Evolutionary conservation across 2,888 invertebrate species (phyloP).

Genomic region (Spialia ferax): DNA sequence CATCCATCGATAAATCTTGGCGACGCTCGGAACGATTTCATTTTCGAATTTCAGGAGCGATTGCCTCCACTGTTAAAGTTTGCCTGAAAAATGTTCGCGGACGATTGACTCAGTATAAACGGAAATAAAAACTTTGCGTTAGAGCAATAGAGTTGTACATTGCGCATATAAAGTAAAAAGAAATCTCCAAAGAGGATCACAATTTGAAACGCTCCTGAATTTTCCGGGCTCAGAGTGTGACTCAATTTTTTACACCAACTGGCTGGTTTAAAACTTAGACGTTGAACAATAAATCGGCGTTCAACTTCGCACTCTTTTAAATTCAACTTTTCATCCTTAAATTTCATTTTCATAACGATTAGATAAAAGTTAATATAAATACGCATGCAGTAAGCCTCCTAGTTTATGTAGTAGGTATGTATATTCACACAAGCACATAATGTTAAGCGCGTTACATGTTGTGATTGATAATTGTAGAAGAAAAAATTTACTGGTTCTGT

Average conservation of each 20-base stretch:
- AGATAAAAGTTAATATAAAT: no score
- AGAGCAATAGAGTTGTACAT: conserved; percentile 82
- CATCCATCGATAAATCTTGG: conserved; percentile 86
- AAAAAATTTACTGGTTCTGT: no score
- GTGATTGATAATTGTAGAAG: no score
- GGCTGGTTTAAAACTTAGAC: conserved; percentile 62
- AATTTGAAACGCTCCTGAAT: conserved; percentile 70
- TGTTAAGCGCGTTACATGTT: no score
- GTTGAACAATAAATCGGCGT: conserved; percentile 51
- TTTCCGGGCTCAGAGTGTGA: conserved; percentile 65
- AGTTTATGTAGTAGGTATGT: no score
- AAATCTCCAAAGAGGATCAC: conserved; percentile 72
- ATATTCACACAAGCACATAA: no score
- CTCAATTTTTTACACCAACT: conserved; percentile 60
- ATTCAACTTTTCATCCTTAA: conserved; percentile 53
- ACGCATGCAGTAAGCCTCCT: no score
- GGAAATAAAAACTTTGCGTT: conserved; percentile 86
- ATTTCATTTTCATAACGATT: conserved; percentile 36
- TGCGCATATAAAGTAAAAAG: conserved; percentile 80
- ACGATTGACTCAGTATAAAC: conserved; percentile 86
- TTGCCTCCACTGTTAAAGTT: conserved; percentile 87
- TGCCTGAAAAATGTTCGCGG: conserved; percentile 86
- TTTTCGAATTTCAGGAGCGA: conserved; percentile 87
- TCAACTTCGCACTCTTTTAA: conserved; percentile 52
- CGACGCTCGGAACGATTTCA: conserved; percentile 86